These are phyloP conservation scores for Tyrophagus putrescentiae DNA, from an alignment of 1,140 invertebrate genomes.

Conservation along the genomic window DNA sequence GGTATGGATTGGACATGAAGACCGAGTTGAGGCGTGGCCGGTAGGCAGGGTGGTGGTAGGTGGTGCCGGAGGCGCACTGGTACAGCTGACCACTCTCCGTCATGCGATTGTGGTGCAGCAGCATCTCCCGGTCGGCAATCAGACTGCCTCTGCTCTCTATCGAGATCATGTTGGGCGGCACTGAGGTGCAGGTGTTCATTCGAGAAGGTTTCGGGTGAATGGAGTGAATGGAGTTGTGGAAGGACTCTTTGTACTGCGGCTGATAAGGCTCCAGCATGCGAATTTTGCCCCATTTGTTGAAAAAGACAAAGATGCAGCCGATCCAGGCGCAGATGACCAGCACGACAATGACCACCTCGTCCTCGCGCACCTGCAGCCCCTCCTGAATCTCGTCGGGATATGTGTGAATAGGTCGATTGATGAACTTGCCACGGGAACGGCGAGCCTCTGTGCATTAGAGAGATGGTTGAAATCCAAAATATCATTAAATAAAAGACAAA, in stretches of 20 bases:
- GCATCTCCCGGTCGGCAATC: constrained; percentile 14
- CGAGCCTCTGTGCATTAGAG: constrained; percentile 12
- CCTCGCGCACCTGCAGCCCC: constrained; percentile 46
- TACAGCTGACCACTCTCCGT: constrained; percentile 5
- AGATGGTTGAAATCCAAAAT: not conserved
- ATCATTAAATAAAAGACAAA: not conserved
- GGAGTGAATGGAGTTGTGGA: constrained; percentile 5
- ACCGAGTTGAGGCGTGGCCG: constrained; percentile 59
- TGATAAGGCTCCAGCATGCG: constrained; percentile 71
- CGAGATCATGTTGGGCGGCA: constrained; percentile 12
- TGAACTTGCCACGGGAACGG: not conserved
- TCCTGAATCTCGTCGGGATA: constrained; percentile 24
- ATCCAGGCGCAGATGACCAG: constrained; percentile 71
- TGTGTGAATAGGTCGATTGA: constrained; percentile 17
- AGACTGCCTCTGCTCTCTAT: constrained; percentile 18
- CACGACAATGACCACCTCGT: constrained; percentile 71
- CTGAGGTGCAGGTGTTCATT: constrained; percentile 18
- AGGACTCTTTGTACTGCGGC: constrained; percentile 33
- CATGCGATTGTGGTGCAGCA: constrained; percentile 13
- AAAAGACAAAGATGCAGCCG: constrained; percentile 64
- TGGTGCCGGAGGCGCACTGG: constrained; percentile 35
- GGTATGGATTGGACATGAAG: constrained; percentile 51
- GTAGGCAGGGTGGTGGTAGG: constrained; percentile 24
- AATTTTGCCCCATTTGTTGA: constrained; percentile 77
- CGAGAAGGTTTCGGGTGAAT: constrained; percentile 15